These are phyloP conservation scores for Apeltes quadracus DNA, from an alignment of 2,113 vertebrate genomes.

Conservation along the genomic window DNA sequence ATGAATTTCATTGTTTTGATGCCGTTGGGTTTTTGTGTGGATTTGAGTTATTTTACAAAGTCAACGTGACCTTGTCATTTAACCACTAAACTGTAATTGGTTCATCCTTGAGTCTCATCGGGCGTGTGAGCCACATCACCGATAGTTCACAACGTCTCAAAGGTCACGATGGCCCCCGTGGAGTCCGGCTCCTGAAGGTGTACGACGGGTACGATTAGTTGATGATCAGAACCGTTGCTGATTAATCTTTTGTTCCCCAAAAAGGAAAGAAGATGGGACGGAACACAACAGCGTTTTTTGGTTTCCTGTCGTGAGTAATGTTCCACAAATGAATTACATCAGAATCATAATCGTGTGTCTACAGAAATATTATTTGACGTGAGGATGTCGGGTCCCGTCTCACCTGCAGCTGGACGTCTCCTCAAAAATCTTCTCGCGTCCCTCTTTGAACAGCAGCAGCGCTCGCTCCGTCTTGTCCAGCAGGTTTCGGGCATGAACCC, in stretches of 20 bases:
- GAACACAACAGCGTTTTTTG: not conserved
- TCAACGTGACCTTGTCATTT: not conserved
- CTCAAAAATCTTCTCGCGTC: conserved; percentile 81
- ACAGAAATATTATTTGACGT: not conserved
- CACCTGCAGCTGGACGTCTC: conserved; percentile 83
- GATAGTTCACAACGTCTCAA: not conserved
- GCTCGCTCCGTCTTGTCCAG: conserved; percentile 82
- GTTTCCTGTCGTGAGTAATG: not conserved
- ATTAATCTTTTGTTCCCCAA: not conserved
- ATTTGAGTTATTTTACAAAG: not conserved
- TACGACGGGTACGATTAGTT: not conserved
- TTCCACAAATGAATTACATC: not conserved
- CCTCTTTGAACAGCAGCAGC: conserved; percentile 78
- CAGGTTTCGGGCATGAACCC: conserved; percentile 80
- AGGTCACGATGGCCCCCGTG: not conserved
- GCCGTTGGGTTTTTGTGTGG: not conserved
- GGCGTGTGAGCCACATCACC: not conserved
- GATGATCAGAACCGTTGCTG: not conserved
- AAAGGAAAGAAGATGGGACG: not conserved
- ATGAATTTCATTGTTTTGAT: not conserved
- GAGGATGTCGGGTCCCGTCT: conserved; percentile 27
- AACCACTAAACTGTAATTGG: not conserved
- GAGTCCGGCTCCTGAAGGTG: not conserved
- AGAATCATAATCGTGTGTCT: not conserved
- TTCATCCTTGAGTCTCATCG: not conserved